Conservation (phyloP, 2,113 vertebrate genomes). For the Petrocephalus microphthalmus region DNA sequence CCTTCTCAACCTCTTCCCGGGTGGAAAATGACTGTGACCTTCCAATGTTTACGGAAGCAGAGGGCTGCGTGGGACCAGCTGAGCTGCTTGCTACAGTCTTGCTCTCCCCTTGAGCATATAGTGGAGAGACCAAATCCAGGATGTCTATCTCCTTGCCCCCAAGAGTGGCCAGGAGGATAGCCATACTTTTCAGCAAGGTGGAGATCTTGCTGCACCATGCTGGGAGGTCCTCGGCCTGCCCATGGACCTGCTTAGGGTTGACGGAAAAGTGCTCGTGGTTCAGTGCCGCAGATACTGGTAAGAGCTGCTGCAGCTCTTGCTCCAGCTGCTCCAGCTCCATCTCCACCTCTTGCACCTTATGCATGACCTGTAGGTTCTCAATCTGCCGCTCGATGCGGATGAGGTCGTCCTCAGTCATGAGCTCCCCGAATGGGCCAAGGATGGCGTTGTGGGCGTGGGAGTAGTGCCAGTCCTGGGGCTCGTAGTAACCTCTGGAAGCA, state of each 20-base stretch:
- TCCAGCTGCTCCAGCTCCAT: conserved; percentile 70
- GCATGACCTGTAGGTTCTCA: conserved; percentile 89
- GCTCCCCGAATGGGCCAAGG: conserved; percentile 79
- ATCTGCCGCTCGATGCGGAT: conserved; percentile 86
- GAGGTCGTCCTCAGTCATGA: conserved; percentile 82
- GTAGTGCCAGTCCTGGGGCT: conserved; percentile 74
- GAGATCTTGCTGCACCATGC: conserved; percentile 78
- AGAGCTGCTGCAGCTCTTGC: conserved; percentile 71
- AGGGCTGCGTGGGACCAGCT: conserved; percentile 34
- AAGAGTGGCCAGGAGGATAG: conserved; percentile 66
- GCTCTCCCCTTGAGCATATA: conserved; percentile 41
- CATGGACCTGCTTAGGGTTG: conserved; percentile 75
- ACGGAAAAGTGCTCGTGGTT: conserved; percentile 68
- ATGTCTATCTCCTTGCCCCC: conserved; percentile 70
- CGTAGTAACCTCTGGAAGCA: conserved; percentile 69
- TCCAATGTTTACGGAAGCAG: conserved; percentile 52
- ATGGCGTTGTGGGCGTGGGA: conserved; percentile 69
- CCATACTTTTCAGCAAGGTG: conserved; percentile 70
- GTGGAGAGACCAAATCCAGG: conserved; percentile 57
- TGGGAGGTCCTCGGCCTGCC: conserved; percentile 70
- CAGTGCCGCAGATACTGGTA: conserved; percentile 64
- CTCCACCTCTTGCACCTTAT: conserved; percentile 76
- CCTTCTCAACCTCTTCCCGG: conserved; percentile 77
- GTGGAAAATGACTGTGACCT: conserved; percentile 81
- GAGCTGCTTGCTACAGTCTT: conserved; percentile 38